phyloP scores from a whole-genome alignment of 2,888 invertebrate species.

The Drosophila pseudotakahashii region DNA sequence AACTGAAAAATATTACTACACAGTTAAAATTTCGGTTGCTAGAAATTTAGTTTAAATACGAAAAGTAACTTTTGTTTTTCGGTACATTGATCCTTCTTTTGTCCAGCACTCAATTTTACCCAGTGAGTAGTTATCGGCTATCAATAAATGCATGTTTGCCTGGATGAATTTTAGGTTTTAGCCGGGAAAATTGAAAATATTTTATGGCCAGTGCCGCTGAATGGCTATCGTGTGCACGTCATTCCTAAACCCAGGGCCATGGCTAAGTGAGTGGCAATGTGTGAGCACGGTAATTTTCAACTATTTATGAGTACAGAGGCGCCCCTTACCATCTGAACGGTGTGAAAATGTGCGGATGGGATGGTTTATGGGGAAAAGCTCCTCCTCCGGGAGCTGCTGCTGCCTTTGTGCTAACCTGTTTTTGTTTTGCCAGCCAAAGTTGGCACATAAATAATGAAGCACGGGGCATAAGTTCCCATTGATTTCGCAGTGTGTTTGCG shows the following conservation, averaged over 20 bases:
- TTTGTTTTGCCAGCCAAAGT: slow-evolving; percentile 55
- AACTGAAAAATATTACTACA: too few relatives aligned
- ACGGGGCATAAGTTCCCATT: slow-evolving; percentile 64
- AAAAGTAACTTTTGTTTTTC: too few relatives aligned
- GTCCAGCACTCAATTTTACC: background rate
- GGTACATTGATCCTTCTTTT: background rate
- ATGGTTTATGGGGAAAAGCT: slow-evolving; percentile 1
- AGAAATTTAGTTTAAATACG: too few relatives aligned
- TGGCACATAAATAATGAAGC: slow-evolving; percentile 74
- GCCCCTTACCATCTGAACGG: background rate
- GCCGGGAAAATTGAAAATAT: slow-evolving; percentile 6
- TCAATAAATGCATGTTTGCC: slow-evolving; percentile 6
- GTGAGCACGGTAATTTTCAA: slow-evolving; percentile 63
- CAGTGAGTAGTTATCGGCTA: slow-evolving; percentile 1
- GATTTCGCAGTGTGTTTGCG: slow-evolving; percentile 55
- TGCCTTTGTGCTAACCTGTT: slow-evolving; percentile 44
- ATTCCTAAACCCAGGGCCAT: slow-evolving; percentile 7
- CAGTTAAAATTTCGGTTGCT: too few relatives aligned
- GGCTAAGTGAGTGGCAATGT: slow-evolving; percentile 54
- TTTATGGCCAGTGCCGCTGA: slow-evolving; percentile 13
- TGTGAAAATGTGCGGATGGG: slow-evolving; percentile 18
- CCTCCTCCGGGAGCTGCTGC: slow-evolving; percentile 8
- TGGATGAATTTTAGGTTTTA: slow-evolving; percentile 3
- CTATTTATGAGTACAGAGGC: slow-evolving; percentile 62
- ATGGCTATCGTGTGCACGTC: slow-evolving; percentile 26